Percentiles rank a stretch among this genome's conserved stretches.
These are phyloP conservation scores for Pocillopora verrucosa DNA, from an alignment of 64 coral and sea anemone species.

Conservation along the genomic window DNA sequence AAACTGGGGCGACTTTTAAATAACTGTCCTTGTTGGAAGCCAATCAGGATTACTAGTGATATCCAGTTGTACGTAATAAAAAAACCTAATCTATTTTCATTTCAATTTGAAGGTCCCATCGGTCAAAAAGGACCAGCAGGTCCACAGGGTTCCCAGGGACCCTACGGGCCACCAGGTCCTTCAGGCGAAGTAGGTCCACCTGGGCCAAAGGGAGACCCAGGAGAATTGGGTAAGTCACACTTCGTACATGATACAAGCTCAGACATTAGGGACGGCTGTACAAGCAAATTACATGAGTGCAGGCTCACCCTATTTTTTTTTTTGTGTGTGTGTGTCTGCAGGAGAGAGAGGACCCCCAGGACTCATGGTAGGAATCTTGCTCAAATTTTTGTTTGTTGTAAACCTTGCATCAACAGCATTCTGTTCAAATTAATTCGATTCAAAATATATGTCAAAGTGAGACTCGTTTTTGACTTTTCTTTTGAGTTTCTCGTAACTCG, in stretches of 20 bases:
- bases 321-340: not conserved
- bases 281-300: not conserved
- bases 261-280: not conserved
- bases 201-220: constrained; percentile 37
- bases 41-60: not conserved
- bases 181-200: not conserved
- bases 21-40: no score
- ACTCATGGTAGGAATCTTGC: not conserved
- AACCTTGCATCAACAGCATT: not conserved
- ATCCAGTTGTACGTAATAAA: not conserved
- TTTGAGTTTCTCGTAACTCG: no score
- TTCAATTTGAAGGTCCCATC: constrained; percentile 14
- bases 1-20: no score
- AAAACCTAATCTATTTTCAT: not conserved
- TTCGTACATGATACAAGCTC: no score
- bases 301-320: not conserved
- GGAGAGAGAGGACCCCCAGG: not conserved
- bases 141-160: constrained; percentile 19
- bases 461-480: no score
- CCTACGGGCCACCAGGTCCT: constrained; percentile 2
- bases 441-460: no score
- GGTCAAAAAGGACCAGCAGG: constrained; percentile 35
- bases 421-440: no score
- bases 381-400: not conserved
- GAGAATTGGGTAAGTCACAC: constrained; percentile 23